Evolutionary conservation across 1,140 invertebrate species (phyloP).

Genomic region (Scaptomyza hsui): DNA sequence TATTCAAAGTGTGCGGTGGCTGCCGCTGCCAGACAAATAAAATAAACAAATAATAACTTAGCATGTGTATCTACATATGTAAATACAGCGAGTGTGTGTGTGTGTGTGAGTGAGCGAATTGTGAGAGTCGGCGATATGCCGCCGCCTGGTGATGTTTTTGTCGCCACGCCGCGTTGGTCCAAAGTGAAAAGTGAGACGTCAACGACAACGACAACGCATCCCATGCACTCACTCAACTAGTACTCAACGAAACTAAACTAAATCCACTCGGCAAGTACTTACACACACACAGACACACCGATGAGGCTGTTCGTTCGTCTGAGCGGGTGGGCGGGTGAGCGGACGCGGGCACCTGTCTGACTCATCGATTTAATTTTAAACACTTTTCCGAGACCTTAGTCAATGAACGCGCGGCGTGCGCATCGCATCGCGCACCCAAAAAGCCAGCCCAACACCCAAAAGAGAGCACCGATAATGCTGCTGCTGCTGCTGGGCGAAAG

Average conservation of each 20-base stretch:
- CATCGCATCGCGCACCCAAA: conserved; percentile 14
- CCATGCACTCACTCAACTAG: conserved; percentile 9
- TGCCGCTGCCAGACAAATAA: conserved; percentile 37
- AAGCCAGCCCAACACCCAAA: background rate
- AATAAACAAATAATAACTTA: conserved; percentile 57
- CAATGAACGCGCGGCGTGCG: conserved; percentile 34
- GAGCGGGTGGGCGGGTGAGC: background rate
- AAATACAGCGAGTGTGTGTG: background rate
- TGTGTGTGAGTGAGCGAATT: conserved; percentile 12
- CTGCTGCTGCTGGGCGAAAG: conserved; percentile 10
- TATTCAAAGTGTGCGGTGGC: conserved; percentile 46
- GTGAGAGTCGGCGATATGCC: conserved; percentile 15
- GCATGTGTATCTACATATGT: conserved; percentile 12
- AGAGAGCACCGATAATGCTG: conserved; percentile 23
- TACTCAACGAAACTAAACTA: conserved; percentile 2
- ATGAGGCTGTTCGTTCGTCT: background rate
- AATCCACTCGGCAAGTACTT: conserved; percentile 24
- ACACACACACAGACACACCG: conserved; percentile 4
- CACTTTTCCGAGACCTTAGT: conserved; percentile 53
- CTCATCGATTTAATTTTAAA: conserved; percentile 60
- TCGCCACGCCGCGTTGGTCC: conserved; percentile 49
- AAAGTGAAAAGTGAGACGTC: conserved; percentile 30
- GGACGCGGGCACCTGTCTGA: conserved; percentile 50
- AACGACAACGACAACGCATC: conserved; percentile 25
- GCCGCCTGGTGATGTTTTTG: conserved; percentile 3